phyloP scores from a whole-genome alignment of 2,888 invertebrate species.

The Ichneumon xanthorius region DNA sequence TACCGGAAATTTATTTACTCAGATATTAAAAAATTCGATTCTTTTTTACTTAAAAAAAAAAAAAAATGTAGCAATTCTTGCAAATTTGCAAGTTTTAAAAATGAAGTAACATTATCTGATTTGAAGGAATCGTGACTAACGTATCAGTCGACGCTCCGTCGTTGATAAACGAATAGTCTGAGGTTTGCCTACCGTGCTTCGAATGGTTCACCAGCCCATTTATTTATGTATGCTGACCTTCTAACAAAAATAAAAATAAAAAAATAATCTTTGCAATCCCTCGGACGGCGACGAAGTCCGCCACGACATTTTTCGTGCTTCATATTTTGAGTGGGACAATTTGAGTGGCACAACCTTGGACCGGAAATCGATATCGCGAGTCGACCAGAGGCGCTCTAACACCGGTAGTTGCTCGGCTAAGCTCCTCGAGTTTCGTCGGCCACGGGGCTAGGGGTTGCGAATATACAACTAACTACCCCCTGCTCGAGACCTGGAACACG shows the following conservation, averaged over 20 bases:
- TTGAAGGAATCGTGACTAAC: too few relatives aligned
- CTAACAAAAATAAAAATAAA: too few relatives aligned
- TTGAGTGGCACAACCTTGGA: slow-evolving; percentile 55
- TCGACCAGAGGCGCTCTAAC: slow-evolving; percentile 19
- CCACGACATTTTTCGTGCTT: slow-evolving; percentile 15
- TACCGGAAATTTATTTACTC: neutral
- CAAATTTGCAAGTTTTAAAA: too few relatives aligned
- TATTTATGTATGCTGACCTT: too few relatives aligned
- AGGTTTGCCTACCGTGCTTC: too few relatives aligned
- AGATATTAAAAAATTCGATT: neutral
- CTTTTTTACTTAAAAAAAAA: too few relatives aligned
- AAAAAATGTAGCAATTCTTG: too few relatives aligned
- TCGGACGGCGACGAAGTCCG: slow-evolving; percentile 6
- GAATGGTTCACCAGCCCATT: too few relatives aligned
- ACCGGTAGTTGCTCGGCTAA: slow-evolving; percentile 31
- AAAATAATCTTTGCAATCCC: neutral
- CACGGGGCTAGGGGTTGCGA: slow-evolving; percentile 39
- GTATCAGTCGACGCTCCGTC: too few relatives aligned
- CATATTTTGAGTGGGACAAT: slow-evolving; percentile 49
- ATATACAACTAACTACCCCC: slow-evolving; percentile 26
- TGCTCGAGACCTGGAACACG: slow-evolving; percentile 12
- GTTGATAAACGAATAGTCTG: too few relatives aligned
- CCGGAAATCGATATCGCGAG: slow-evolving; percentile 63
- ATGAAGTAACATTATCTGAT: too few relatives aligned
- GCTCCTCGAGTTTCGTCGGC: slow-evolving; percentile 48